Base-by-base conservation (phyloP, 2,888 invertebrate species). In the Criorhina ranunculi region DNA sequence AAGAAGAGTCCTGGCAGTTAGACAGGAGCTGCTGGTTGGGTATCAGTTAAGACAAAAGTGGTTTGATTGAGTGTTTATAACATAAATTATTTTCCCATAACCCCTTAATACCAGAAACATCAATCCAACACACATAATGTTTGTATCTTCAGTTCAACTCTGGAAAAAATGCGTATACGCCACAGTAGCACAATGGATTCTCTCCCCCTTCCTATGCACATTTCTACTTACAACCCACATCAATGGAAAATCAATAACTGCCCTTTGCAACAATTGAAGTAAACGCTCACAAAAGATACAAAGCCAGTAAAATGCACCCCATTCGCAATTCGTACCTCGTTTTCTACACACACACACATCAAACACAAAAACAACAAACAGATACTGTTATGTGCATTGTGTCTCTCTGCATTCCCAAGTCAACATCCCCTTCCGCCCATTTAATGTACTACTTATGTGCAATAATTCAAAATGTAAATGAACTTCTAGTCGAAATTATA, bases 391-490 rank as follows among this genome's bases (percentile, higher is more conserved):
- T 46, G 57, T 42, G 19, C n/a, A 46, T 60, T 35, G 46, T 29
- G 33, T 31, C 17, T 49, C 29, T 40, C 31, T 24, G 24, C 24
- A 24, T 1, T 49, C 46, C 37, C 55, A 15, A 62, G 60, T 53
- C 67, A 55, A 75, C 66, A 53, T 37, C 12, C 55, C 12, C 37
- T 44, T 37, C 72, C 70, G 31, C 77, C 72, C 72, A 64, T 72
- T 60, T 35, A 67, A 55, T 64, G 70, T 33, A 60, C 64, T 60
- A 62, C 69, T 83, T 83, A 62, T 73, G 57, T 75, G 57, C 69
- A 73, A 83, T 79, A 79, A 75, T 75, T 85, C 80, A 75, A 76
- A 82, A 80, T 85, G 80, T 80, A 85, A 85, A 85, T 75, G 75
- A 85, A 76, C 85, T 85, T 70, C 53, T 31, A 46, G 59, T 57